Evolutionary conservation across 2,797 vertebrate species (phyloP).

Genomic region (Liparis tanakae): DNA sequence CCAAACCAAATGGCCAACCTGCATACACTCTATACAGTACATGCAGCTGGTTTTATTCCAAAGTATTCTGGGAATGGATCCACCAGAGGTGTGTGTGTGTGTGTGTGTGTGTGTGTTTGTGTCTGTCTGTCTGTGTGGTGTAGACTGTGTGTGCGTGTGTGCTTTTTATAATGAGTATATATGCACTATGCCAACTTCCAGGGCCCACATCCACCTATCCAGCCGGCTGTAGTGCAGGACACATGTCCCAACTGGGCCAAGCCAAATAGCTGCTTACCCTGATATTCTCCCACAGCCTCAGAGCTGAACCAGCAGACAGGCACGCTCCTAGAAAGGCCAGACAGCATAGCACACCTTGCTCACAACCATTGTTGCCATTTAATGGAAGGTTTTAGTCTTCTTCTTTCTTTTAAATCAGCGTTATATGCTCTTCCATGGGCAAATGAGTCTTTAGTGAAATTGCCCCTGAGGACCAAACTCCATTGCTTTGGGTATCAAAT

Average conservation of each 20-base stretch:
- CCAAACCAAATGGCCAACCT: slow-evolving; percentile 79
- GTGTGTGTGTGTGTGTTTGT: slow-evolving; percentile 46
- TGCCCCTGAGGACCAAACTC: not conserved
- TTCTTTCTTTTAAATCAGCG: not conserved
- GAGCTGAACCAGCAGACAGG: slow-evolving; percentile 53
- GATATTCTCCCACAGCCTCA: slow-evolving; percentile 58
- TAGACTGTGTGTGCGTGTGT: slow-evolving; percentile 44
- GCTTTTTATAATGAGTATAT: slow-evolving; percentile 62
- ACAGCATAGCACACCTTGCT: slow-evolving; percentile 70
- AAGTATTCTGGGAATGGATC: slow-evolving; percentile 76
- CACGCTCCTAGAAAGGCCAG: slow-evolving; percentile 61
- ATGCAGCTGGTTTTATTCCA: slow-evolving; percentile 83
- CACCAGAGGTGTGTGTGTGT: slow-evolving; percentile 59
- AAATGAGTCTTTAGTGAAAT: slow-evolving; percentile 10
- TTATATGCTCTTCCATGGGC: not conserved
- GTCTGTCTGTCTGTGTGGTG: slow-evolving; percentile 54
- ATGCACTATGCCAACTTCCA: slow-evolving; percentile 57
- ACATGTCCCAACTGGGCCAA: slow-evolving; percentile 57
- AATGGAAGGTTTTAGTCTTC: slow-evolving; percentile 24
- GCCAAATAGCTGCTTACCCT: slow-evolving; percentile 67
- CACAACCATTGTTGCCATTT: slow-evolving; percentile 52
- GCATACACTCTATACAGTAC: slow-evolving; percentile 74
- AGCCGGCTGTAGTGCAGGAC: slow-evolving; percentile 46
- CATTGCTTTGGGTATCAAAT: slow-evolving; percentile 35
- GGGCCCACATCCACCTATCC: slow-evolving; percentile 72